A percentile compares a stretch with the other conserved stretches of the same genome.
These are phyloP conservation scores for Limosa lapponica DNA, from an alignment of 2,797 vertebrate genomes.

Conservation along the genomic window DNA sequence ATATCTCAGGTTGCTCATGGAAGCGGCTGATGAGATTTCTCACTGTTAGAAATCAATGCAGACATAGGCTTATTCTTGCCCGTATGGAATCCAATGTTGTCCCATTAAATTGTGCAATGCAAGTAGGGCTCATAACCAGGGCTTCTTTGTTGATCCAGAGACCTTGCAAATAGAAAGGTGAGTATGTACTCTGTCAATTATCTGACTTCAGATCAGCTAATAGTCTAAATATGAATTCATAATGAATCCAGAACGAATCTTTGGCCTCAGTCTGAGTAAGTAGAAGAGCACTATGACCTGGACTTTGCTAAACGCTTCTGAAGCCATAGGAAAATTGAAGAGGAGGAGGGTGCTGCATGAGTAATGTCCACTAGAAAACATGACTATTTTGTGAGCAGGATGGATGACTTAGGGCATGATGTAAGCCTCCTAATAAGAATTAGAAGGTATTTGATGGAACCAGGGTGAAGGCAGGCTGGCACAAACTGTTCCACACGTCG, in stretches of 20 bases:
- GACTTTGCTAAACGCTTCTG: background rate
- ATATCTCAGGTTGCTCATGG: background rate
- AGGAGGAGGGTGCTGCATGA: background rate
- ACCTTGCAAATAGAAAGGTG: conserved; percentile 50
- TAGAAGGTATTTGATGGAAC: background rate
- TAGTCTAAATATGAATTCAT: conserved; percentile 1
- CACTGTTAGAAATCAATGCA: background rate
- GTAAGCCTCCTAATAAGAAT: background rate
- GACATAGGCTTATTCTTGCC: background rate
- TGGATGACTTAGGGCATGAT: background rate
- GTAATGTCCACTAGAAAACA: background rate
- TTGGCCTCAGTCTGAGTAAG: background rate
- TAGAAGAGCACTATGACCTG: background rate
- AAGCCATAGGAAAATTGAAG: background rate
- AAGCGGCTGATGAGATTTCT: background rate
- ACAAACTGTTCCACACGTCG: background rate
- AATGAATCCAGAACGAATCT: conserved; percentile 37
- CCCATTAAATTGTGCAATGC: background rate
- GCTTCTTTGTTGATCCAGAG: conserved; percentile 59
- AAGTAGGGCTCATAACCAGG: conserved; percentile 1
- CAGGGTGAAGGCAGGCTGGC: background rate
- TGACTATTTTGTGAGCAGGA: background rate
- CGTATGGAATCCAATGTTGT: background rate
- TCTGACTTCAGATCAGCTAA: conserved; percentile 30
- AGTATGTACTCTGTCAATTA: conserved; percentile 58